phyloP scores from a whole-genome alignment of 2,888 invertebrate species.

The Nysson spinosus region DNA sequence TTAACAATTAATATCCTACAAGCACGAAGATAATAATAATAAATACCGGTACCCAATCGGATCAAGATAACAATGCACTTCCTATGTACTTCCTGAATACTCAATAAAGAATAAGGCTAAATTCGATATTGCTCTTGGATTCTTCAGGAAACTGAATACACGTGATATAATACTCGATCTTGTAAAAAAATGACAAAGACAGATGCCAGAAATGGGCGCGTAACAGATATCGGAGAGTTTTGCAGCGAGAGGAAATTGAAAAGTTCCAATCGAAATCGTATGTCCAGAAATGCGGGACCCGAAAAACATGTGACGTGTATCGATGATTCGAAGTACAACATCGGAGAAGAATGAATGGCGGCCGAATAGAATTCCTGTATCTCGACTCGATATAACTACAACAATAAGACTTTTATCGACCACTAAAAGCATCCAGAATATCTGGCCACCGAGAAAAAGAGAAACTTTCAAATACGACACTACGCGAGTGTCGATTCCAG shows the following conservation, averaged over 20 bases:
- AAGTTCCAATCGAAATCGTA: constrained; percentile 60
- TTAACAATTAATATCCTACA: too few species aligned
- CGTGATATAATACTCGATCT: too few species aligned
- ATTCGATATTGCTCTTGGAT: too few species aligned
- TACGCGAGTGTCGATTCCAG: not conserved
- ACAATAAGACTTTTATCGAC: constrained; percentile 6
- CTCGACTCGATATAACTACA: constrained; percentile 11
- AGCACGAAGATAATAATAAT: too few species aligned
- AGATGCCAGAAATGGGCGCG: constrained; percentile 13
- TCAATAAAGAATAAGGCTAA: too few species aligned
- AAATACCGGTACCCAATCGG: too few species aligned
- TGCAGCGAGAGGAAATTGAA: constrained; percentile 57
- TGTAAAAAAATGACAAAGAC: too few species aligned
- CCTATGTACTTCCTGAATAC: too few species aligned
- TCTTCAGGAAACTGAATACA: too few species aligned
- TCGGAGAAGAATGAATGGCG: constrained; percentile 9
- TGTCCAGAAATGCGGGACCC: constrained; percentile 23
- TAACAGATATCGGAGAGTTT: constrained; percentile 19
- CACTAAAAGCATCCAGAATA: not conserved
- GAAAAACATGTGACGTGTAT: constrained; percentile 41
- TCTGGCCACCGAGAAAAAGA: not conserved
- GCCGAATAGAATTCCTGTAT: not conserved
- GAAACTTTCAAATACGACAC: constrained; percentile 1
- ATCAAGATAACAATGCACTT: too few species aligned
- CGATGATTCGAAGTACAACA: constrained; percentile 24